Base-by-base conservation (phyloP, 2,113 vertebrate genomes). In the Centrocercus urophasianus region DNA sequence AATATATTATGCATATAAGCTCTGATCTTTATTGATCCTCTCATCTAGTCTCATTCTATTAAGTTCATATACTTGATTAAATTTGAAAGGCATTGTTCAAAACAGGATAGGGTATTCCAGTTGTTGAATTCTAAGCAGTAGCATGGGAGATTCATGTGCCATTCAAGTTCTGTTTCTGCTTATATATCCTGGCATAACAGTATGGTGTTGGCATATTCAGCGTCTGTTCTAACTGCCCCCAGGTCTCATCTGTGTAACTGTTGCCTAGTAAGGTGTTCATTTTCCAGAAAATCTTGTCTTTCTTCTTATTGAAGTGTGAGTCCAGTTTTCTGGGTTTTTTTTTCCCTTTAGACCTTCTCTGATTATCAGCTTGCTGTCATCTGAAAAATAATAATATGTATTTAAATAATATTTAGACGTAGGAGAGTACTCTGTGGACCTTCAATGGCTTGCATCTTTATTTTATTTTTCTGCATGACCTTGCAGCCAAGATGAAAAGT, bases 401-500 rank as follows among this genome's bases (percentile, higher is more conserved):
- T 43, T 80, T 70, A 54, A 83, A 34, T 52, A 83, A 1, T 47
- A 56, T 25, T 54, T 42, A 40, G 59, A 66, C 21, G 42, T 56
- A 47, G 5, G 48, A 83, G 17, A 10, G 18, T 77, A 14, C 11
- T 76, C 42, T 66, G 25, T 85, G 30, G 43, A 69, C 56, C 20
- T 91, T 77, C 10, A 32, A 0, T 83, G 52, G 34, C 13, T 52
- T 81, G 0, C 0, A 0, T 77, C 34, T 64, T 40, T 22, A 28
- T 72, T 73, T 15, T 88, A 3, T 79, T 87, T 79, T 71, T 80
- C 67, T 77, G 32, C 28, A 13, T 59, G 34, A 77, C 52, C 52
- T 88, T 75, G 30, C 32, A 90, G 36, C 12, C 36, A 93, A 81
- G 40, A 71, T 75, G 65, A 84, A 88, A 83, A 83, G n/a, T 36